Evolutionary conservation across 1,140 invertebrate species (phyloP), one percentile per base, ranked within the genome.

Genomic region (Sesamia nonagrioides): DNA sequence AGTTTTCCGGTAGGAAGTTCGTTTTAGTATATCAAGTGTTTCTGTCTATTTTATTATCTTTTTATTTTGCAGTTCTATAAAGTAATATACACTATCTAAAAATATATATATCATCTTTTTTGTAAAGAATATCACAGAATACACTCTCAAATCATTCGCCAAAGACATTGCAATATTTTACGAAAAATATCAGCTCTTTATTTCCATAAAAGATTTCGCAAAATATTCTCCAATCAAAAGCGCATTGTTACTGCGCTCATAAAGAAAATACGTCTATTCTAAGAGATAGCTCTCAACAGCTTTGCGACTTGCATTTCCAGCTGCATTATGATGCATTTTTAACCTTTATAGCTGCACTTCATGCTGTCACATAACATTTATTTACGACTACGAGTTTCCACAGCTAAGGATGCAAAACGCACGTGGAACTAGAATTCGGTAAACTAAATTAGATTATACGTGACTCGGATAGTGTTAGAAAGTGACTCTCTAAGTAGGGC

Each of bases 171-270:
- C 45, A n/a, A n/a, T 50, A 50, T 50, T 50, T n/a, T n/a, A 50
- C 45, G 45, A 9, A 27, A 58, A 58, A 33, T 58, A 58, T 58
- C 18, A 8, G 27, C 18, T 56, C 9, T 56, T 13, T 58, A 58
- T 58, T 58, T 27, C 21, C 61, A 66, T 66, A 66, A 63, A 63
- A 63, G 60, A 40, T 2, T 63, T 63, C 37, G 61, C 42, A 42
- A 66, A 66, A 66, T 66, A 66, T 66, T 66, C 61, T 42, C 61
- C 61, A 66, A 66, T 66, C 61, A 42, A 42, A 66, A 66, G 61
- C 61, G 37, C 17, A 66, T 66, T 66, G 61, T 66, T 66, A 66
- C 61, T 42, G 37, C 27, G 56, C 37, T 66, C 61, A 66, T 66
- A 66, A 66, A 45, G 61, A 42, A 66, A 42, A 66, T 66, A 66